Evolutionary conservation across 1,140 invertebrate genomes (phyloP), one percentile per base, ranked within the genome.

Genomic region (Phenacoccus solenopsis): DNA sequence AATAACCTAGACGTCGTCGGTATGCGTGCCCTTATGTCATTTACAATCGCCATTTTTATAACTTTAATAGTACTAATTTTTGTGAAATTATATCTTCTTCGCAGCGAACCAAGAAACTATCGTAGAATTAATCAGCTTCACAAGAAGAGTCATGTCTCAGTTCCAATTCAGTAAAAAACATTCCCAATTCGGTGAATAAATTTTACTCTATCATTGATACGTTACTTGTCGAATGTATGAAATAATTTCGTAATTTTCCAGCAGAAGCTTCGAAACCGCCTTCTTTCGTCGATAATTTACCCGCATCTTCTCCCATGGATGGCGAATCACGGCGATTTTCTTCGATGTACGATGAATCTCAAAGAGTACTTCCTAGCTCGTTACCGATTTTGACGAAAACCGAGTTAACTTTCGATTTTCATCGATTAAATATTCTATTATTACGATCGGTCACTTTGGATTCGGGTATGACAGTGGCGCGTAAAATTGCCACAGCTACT

Each of bases 1-100:
- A 98, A 96, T 76, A 96, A 91, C 79, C 81, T 98, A 69, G 94
- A 97, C 78, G 90, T 98, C 35, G 96, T 96, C 74, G 88, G 88
- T 90, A 76, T 81, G 80, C 76, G 9, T 64, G n/a, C n/a, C n/a
- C n/a, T n/a, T n/a, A n/a, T n/a, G n/a, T n/a, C n/a, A n/a, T n/a
- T n/a, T n/a, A n/a, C n/a, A n/a, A n/a, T n/a, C n/a, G n/a, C 57
- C 24, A 61, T 25, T 72, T 74, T 49, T 70, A 70, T 67, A 27
- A 57, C 59, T 22, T 70, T 64, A 49, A 32, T 56, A 64, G 30
- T 68, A 16, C n/a, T 3, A 38, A 10, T 38, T 38, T 38, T 10
- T 38, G 2, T 24, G 21, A 24, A 24, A 16, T 64, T 64, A 27
- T 64, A 16, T 24, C 56, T 68, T 67, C 2, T 30, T 5, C n/a